Evolutionary conservation across 2,797 vertebrate species (phyloP), one percentile per base, ranked within the genome.

Genomic region (Apogon hyalosoma): DNA sequence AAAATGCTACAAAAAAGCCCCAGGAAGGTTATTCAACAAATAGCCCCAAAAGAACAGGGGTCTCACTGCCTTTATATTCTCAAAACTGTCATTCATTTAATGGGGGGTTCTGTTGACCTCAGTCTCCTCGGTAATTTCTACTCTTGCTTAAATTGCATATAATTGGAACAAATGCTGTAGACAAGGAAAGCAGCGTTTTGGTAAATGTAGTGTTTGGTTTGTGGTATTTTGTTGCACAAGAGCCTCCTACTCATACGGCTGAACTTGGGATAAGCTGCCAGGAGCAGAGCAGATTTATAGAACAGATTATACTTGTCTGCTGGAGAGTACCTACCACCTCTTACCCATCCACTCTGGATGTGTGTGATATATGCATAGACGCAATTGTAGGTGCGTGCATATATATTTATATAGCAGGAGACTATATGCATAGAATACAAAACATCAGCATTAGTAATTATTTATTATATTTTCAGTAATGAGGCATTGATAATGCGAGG

Each of bases 171-270:
- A 79, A 79, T 62, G 69, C 33, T 69, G 39, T 52, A 62, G 52
- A 71, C 3, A 1, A 62, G 50, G 43, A 60, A 74, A 74, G 55
- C 71, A 45, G 36, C 10, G 0, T 78, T 78, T 82, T 71, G 61
- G 45, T 83, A 76, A 85, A 75, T 72, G 50, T 28, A 52, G 64
- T 81, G 71, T 80, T 79, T 84, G 60, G 43, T 84, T 67, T 69
- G 74, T 80, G 69, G 60, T 77, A 86, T 90, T 87, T 82, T 76
- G 75, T 73, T 69, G 49, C 59, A 79, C 40, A 68, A 70, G 67
- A 77, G 68, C 68, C 77, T 88, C 77, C 80, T 61, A 76, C 83
- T 87, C 75, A 73, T 40, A 59, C 72, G 42, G 66, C 50, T 67
- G 78, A 73, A 77, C 54, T 68, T 24, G 74, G 74, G 70, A 79